Conservation (phyloP, 2,888 invertebrate genomes). For the Macaria notata region DNA sequence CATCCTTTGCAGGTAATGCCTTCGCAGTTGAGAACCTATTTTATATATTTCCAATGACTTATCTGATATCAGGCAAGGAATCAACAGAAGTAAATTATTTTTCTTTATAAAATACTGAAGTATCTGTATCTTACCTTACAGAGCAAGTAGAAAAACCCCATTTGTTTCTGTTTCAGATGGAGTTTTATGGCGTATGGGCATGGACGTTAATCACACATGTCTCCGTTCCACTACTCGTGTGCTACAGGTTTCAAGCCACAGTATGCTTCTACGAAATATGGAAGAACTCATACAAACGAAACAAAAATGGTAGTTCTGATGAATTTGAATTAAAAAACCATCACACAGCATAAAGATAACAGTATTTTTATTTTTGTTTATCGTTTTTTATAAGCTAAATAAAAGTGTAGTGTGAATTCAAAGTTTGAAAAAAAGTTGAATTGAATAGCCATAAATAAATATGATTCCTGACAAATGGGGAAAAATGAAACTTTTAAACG, state of each 20-base stretch:
- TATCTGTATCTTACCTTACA: too few relatives aligned
- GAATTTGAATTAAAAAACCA: conserved; percentile 67
- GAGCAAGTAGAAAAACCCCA: too few relatives aligned
- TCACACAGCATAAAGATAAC: conserved; percentile 53
- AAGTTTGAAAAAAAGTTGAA: neutral
- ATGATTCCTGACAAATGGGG: too few relatives aligned
- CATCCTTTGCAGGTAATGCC: conserved; percentile 85
- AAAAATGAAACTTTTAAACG: too few relatives aligned
- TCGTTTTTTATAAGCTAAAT: too few relatives aligned
- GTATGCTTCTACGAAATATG: conserved; percentile 90
- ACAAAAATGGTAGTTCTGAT: conserved; percentile 47
- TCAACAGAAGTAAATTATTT: too few relatives aligned
- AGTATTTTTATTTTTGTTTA: neutral
- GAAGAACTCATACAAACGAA: conserved; percentile 87
- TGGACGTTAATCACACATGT: conserved; percentile 89
- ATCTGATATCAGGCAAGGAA: too few relatives aligned
- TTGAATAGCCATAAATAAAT: neutral
- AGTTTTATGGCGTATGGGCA: conserved; percentile 87
- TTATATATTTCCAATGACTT: too few relatives aligned
- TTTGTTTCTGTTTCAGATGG: conserved; percentile 62
- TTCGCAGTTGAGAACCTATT: too few relatives aligned
- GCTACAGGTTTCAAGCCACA: conserved; percentile 89
- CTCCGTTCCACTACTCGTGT: conserved; percentile 86
- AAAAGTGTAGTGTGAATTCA: too few relatives aligned
- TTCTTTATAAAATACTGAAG: too few relatives aligned